Percentiles rank a stretch among this genome's conserved stretches.
These are phyloP conservation scores for Porites divaricata DNA, from an alignment of 92 coral and sea anemone genomes.

Conservation along the genomic window DNA sequence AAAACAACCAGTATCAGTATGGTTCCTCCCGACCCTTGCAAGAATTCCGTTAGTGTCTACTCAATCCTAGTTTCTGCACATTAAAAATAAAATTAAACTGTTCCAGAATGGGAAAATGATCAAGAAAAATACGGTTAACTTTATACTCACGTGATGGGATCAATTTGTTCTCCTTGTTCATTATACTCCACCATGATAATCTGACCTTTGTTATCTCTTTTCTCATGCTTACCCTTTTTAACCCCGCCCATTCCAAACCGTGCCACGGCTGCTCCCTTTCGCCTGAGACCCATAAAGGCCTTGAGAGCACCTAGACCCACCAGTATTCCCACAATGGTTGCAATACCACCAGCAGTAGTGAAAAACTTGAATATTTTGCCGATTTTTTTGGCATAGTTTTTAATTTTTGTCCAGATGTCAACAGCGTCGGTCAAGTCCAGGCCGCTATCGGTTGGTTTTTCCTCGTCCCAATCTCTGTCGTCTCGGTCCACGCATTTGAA, in stretches of 20 bases:
- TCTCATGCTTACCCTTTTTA: slow-evolving; percentile 44
- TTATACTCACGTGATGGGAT: slow-evolving; percentile 85
- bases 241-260: slow-evolving; percentile 87
- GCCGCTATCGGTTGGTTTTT: slow-evolving; percentile 75
- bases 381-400: slow-evolving; percentile 58
- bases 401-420: slow-evolving; percentile 70
- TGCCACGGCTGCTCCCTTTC: slow-evolving; percentile 61
- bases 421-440: slow-evolving; percentile 73
- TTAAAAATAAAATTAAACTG: too few relatives aligned
- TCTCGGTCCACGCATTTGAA: slow-evolving; percentile 83
- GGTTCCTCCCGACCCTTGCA: too few relatives aligned
- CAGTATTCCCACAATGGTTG: slow-evolving; percentile 47
- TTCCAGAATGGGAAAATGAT: too few relatives aligned
- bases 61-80: too few relatives aligned
- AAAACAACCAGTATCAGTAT: too few relatives aligned
- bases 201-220: slow-evolving; percentile 63
- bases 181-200: slow-evolving; percentile 82
- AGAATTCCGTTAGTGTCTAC: too few relatives aligned
- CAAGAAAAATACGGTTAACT: too few relatives aligned
- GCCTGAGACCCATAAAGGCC: slow-evolving; percentile 72
- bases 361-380: slow-evolving; percentile 51
- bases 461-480: slow-evolving; percentile 70
- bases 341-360: slow-evolving; percentile 53
- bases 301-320: slow-evolving; percentile 75
- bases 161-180: slow-evolving; percentile 81